These are phyloP conservation scores for Rhyacophila evoluta DNA, from an alignment of 2,888 invertebrate species.

Conservation along the genomic window DNA sequence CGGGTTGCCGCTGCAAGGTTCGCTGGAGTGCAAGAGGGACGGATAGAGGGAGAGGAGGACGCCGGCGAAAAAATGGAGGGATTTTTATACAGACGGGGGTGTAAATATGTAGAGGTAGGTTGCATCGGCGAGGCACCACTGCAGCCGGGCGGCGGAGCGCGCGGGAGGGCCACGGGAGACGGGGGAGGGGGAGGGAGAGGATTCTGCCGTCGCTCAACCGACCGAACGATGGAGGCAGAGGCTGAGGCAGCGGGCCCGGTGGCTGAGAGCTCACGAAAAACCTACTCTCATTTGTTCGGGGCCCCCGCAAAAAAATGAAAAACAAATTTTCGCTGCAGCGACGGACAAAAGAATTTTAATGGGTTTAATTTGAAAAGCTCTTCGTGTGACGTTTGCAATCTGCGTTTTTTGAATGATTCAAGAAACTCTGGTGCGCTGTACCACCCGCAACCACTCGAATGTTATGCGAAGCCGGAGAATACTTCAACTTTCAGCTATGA, in stretches of 20 bases:
- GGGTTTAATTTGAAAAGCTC: constrained; percentile 29
- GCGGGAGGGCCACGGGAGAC: constrained; percentile 39
- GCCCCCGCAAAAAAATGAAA: constrained; percentile 46
- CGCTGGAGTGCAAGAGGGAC: constrained; percentile 38
- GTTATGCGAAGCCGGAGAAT: not conserved
- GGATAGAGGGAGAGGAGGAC: constrained; percentile 51
- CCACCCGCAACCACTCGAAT: not conserved
- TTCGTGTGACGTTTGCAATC: constrained; percentile 20
- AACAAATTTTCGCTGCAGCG: constrained; percentile 51
- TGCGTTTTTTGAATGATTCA: constrained; percentile 28
- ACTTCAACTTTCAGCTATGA: not conserved
- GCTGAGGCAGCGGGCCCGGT: not conserved
- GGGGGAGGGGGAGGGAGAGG: constrained; percentile 45
- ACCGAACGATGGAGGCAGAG: constrained; percentile 25
- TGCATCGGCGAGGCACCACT: constrained; percentile 51
- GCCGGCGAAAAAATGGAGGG: constrained; percentile 54
- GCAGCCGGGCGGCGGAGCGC: constrained; percentile 34
- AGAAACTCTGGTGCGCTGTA: not conserved
- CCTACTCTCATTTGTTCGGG: constrained; percentile 45
- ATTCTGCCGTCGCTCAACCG: constrained; percentile 35
- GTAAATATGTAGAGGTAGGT: constrained; percentile 55
- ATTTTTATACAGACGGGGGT: constrained; percentile 55
- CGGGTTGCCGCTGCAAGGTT: constrained; percentile 28
- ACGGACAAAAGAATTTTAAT: constrained; percentile 52
- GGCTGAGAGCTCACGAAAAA: constrained; percentile 34